Conservation (phyloP, 2,113 vertebrate species). For the Oreochromis aureus region DNA sequence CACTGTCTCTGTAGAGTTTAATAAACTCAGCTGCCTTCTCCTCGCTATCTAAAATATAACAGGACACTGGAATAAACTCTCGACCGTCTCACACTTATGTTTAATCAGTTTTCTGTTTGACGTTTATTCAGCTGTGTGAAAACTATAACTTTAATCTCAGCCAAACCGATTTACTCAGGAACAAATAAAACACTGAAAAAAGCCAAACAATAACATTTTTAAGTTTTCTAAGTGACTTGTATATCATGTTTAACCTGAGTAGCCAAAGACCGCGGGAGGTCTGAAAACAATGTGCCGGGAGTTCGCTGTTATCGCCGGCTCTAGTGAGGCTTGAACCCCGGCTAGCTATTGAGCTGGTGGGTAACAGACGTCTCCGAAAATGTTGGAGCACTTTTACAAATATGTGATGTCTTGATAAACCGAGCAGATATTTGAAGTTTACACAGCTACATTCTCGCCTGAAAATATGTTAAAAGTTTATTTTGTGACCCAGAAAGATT, state of each 20-base stretch:
- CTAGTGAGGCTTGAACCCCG: background rate
- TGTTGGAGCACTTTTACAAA: accelerated
- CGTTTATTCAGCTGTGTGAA: accelerated
- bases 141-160: background rate
- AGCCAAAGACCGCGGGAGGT: accelerated
- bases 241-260: background rate
- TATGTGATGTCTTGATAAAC: too few relatives aligned
- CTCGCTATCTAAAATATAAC: background rate
- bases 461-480: too few relatives aligned
- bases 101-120: background rate
- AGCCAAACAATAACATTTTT: background rate
- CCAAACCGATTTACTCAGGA: accelerated
- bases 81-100: background rate
- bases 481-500: too few relatives aligned
- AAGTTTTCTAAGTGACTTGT: accelerated
- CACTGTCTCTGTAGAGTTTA: background rate
- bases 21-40: background rate
- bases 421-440: too few relatives aligned
- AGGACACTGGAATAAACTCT: background rate
- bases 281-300: background rate
- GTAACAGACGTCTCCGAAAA: background rate
- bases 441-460: too few relatives aligned
- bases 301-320: background rate
- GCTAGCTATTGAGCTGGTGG: background rate
- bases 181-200: background rate